phyloP scores from a whole-genome alignment of 2,113 vertebrate genomes.

The Platycercus adscitus region DNA sequence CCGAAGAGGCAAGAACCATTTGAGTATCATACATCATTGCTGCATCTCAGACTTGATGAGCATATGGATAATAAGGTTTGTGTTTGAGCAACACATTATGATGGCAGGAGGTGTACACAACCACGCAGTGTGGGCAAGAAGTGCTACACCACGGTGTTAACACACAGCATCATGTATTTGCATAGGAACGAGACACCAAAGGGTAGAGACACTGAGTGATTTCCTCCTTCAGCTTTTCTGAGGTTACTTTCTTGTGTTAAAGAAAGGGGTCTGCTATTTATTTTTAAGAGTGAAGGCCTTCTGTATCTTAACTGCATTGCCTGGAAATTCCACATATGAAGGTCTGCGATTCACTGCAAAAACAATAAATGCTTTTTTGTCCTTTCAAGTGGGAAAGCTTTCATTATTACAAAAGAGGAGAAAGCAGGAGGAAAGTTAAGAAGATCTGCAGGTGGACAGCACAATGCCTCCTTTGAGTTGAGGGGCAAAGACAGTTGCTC shows the following conservation, averaged over 20 bases:
- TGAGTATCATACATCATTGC: background rate
- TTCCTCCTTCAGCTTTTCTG: background rate
- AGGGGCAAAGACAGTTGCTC: slow-evolving; percentile 4
- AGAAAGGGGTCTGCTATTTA: background rate
- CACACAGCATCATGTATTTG: background rate
- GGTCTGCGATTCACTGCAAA: background rate
- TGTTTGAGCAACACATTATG: fast-evolving
- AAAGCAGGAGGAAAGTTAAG: slow-evolving; percentile 7
- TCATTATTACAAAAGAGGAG: background rate
- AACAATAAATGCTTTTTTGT: background rate
- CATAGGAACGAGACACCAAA: background rate
- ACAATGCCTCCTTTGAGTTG: slow-evolving; percentile 36
- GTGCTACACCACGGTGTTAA: background rate
- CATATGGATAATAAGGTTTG: background rate
- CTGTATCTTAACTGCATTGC: background rate
- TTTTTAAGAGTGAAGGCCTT: background rate
- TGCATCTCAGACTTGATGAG: background rate
- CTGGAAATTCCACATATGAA: background rate
- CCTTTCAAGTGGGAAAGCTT: background rate
- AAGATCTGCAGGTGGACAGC: slow-evolving; percentile 43
- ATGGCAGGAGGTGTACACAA: background rate
- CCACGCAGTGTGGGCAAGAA: background rate
- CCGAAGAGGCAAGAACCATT: fast-evolving
- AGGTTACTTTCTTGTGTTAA: background rate
- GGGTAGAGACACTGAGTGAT: background rate